A percentile compares a stretch with the other conserved stretches of the same genome.
Conservation (phyloP, 1,140 invertebrate species). For the Caenorhabditis inopinata region DNA sequence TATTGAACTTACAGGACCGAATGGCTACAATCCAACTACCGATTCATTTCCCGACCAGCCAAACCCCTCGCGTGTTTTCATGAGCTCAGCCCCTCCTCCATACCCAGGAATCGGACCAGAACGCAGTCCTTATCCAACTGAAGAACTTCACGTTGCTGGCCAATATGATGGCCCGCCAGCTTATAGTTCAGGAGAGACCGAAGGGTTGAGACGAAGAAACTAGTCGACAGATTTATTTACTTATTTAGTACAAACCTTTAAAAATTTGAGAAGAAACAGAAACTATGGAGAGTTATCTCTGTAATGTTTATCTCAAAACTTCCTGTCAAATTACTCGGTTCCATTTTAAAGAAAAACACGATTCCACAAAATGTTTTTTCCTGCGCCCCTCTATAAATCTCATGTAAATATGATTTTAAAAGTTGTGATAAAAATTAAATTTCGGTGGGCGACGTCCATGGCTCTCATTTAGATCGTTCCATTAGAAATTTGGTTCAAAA, state of each 20-base stretch:
- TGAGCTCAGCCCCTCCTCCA: conserved; percentile 47
- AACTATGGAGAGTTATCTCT: neutral
- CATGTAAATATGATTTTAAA: too few relatives aligned
- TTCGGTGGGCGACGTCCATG: too few relatives aligned
- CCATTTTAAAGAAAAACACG: too few relatives aligned
- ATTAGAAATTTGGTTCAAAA: too few relatives aligned
- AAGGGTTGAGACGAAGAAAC: conserved; percentile 23
- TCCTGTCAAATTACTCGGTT: too few relatives aligned
- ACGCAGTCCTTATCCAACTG: conserved; percentile 40
- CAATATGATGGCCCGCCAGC: conserved; percentile 14
- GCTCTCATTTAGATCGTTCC: too few relatives aligned
- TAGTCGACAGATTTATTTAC: too few relatives aligned
- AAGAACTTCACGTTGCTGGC: conserved; percentile 36
- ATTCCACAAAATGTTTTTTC: too few relatives aligned
- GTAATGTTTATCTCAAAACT: neutral
- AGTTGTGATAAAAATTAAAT: too few relatives aligned
- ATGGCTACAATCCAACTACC: conserved; percentile 36
- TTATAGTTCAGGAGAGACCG: conserved; percentile 15
- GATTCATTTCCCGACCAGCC: conserved; percentile 41
- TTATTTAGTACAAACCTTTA: neutral
- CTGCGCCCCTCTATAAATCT: too few relatives aligned
- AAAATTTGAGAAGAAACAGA: neutral
- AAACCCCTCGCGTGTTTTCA: conserved; percentile 33
- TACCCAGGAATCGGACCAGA: conserved; percentile 43
- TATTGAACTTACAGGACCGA: neutral